Conservation (phyloP, 2,888 invertebrate species). For the Atrina japonica region DNA sequence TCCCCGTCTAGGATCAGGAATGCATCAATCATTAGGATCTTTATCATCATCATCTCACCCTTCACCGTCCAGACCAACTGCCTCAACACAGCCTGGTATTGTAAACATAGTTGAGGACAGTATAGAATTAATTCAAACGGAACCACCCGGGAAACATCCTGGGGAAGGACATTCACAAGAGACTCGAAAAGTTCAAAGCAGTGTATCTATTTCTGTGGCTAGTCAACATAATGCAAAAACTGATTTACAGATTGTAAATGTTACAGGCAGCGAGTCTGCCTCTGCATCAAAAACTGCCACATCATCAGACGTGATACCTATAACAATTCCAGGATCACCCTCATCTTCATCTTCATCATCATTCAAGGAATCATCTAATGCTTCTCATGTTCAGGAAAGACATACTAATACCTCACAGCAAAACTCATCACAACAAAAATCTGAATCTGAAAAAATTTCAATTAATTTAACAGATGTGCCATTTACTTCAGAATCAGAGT, state of each 20-base stretch:
- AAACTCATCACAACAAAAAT: neutral
- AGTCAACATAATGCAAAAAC: constrained; percentile 34
- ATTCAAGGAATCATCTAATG: constrained; percentile 12
- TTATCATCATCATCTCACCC: neutral
- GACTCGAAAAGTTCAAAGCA: constrained; percentile 31
- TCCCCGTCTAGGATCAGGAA: constrained; percentile 28
- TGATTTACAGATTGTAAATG: constrained; percentile 47
- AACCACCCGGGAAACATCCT: constrained; percentile 33
- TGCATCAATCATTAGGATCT: neutral
- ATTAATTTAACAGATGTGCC: too few relatives aligned
- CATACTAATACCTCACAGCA: too few relatives aligned
- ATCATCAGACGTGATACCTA: constrained; percentile 2
- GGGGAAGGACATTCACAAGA: constrained; percentile 12
- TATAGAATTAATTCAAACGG: constrained; percentile 48
- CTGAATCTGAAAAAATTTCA: constrained; percentile 11
- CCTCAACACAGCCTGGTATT: constrained; percentile 29
- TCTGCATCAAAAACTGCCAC: constrained; percentile 18
- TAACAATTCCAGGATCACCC: constrained; percentile 31
- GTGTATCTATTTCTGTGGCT: constrained; percentile 42
- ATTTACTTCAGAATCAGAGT: neutral
- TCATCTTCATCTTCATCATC: constrained; percentile 29
- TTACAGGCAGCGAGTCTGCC: constrained; percentile 29
- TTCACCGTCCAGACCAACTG: constrained; percentile 13
- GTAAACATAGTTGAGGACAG: constrained; percentile 47
- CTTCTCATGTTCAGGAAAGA: neutral